A percentile compares a stretch with the other conserved stretches of the same genome.
phyloP scores from a whole-genome alignment of 2,113 vertebrate genomes.

The Chionodraco myersi region DNA sequence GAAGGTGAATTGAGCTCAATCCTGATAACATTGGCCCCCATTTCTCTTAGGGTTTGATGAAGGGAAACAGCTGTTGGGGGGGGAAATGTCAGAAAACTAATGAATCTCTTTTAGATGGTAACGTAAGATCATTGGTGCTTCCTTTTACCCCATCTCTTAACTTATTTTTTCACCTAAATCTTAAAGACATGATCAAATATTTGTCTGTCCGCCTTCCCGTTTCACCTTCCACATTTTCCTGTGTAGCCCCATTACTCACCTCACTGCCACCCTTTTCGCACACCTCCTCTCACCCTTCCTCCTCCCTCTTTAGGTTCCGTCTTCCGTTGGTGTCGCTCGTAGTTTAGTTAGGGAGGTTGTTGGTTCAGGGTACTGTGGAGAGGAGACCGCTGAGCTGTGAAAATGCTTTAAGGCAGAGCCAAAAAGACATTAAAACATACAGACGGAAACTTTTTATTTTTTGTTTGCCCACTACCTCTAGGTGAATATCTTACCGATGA shows the following conservation, averaged over 20 bases:
- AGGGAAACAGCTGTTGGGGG: slow-evolving; percentile 24
- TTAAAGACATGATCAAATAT: slow-evolving; percentile 48
- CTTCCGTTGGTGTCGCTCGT: slow-evolving; percentile 61
- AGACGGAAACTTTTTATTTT: slow-evolving; percentile 26
- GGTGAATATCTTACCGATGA: slow-evolving; percentile 48
- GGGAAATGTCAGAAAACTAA: slow-evolving; percentile 41
- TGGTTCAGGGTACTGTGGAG: slow-evolving; percentile 47
- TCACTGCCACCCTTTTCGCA: slow-evolving; percentile 49
- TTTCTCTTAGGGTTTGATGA: slow-evolving; percentile 36
- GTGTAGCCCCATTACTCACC: slow-evolving; percentile 60
- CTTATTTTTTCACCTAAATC: slow-evolving; percentile 60
- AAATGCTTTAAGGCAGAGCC: slow-evolving; percentile 64
- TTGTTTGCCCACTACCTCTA: slow-evolving; percentile 70
- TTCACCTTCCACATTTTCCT: slow-evolving; percentile 55
- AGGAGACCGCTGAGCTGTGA: slow-evolving; percentile 77
- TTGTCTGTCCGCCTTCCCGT: slow-evolving; percentile 48
- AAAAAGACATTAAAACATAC: slow-evolving; percentile 53
- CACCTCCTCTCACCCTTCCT: slow-evolving; percentile 48
- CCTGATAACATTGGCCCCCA: slow-evolving; percentile 26
- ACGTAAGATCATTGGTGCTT: slow-evolving; percentile 78
- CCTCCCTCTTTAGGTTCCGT: slow-evolving; percentile 55
- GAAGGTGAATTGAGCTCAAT: slow-evolving; percentile 61
- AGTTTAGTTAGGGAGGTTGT: slow-evolving; percentile 52
- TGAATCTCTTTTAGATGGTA: slow-evolving; percentile 61
- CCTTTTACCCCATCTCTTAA: slow-evolving; percentile 62